Evolutionary conservation across 2,113 vertebrate species (phyloP).

Genomic region (Naja naja): DNA sequence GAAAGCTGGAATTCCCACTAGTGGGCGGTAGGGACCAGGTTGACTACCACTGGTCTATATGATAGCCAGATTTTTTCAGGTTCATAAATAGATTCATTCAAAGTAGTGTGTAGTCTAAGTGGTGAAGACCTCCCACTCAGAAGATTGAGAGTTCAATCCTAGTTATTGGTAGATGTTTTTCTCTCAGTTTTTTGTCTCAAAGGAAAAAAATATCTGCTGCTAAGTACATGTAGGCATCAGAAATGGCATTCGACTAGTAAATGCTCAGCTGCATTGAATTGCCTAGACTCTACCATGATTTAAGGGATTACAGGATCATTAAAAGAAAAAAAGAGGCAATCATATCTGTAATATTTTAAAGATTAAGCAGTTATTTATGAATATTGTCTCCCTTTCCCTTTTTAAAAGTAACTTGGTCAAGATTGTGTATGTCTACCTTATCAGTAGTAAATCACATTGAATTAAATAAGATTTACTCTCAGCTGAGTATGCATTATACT

Average conservation of each 20-base stretch:
- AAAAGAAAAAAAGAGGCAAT: not conserved
- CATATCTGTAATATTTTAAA: not conserved
- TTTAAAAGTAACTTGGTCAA: not conserved
- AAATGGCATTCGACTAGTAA: not conserved
- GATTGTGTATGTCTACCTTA: not conserved
- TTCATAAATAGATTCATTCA: not conserved
- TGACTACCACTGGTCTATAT: not conserved
- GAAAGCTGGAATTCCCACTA: too few species aligned
- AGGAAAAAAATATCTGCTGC: not conserved
- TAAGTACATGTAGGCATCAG: not conserved
- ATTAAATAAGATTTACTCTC: not conserved
- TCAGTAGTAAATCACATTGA: not conserved
- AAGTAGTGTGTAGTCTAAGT: not conserved
- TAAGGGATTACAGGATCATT: not conserved
- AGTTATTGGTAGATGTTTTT: not conserved
- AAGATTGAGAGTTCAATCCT: not conserved
- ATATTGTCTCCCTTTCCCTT: not conserved
- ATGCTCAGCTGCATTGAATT: not conserved
- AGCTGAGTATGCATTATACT: not conserved
- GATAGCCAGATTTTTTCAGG: not conserved
- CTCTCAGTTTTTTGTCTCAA: not conserved
- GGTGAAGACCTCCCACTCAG: not conserved
- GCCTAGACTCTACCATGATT: not conserved
- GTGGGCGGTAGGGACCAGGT: too few species aligned
- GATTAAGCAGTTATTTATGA: not conserved